These are phyloP conservation scores for Notocelia uddmanniana DNA, from an alignment of 2,888 invertebrate species.

Conservation along the genomic window DNA sequence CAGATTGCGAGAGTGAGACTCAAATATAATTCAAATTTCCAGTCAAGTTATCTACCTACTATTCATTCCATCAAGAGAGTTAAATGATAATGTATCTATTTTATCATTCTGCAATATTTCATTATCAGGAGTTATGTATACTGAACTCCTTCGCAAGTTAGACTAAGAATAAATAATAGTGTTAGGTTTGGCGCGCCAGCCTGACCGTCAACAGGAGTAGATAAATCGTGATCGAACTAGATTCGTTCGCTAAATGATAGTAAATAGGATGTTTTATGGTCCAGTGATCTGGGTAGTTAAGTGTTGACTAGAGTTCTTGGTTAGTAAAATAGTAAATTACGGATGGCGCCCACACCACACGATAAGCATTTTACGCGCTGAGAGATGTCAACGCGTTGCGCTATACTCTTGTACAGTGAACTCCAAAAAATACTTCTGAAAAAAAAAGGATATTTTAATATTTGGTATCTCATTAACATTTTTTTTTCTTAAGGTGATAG, in stretches of 20 bases:
- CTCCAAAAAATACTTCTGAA: no score
- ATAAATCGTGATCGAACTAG: slow-evolving; percentile 60
- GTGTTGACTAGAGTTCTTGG: slow-evolving; percentile 13
- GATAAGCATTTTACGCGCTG: background rate
- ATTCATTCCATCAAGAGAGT: background rate
- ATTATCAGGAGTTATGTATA: slow-evolving; percentile 12
- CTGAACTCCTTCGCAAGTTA: slow-evolving; percentile 52
- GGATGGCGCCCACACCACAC: slow-evolving; percentile 21
- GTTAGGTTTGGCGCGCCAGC: slow-evolving; percentile 46
- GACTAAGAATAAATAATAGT: slow-evolving; percentile 61
- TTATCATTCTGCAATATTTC: slow-evolving; percentile 26
- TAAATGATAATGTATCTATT: slow-evolving; percentile 19
- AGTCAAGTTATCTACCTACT: slow-evolving; percentile 5
- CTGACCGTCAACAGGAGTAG: slow-evolving; percentile 48
- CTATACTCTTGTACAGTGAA: no score
- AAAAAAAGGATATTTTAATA: no score
- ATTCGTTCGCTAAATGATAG: slow-evolving; percentile 54
- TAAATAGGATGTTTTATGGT: slow-evolving; percentile 58
- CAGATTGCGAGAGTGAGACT: slow-evolving; percentile 4
- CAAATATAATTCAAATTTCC: slow-evolving; percentile 23
- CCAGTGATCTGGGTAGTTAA: slow-evolving; percentile 56
- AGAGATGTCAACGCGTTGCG: background rate
- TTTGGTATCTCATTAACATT: no score
- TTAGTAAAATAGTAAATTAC: slow-evolving; percentile 18
- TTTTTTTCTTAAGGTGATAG: no score